Percentiles rank a stretch among this genome's conserved stretches.
Conservation (phyloP, 2,888 invertebrate species). For the Meteorus colon region DNA sequence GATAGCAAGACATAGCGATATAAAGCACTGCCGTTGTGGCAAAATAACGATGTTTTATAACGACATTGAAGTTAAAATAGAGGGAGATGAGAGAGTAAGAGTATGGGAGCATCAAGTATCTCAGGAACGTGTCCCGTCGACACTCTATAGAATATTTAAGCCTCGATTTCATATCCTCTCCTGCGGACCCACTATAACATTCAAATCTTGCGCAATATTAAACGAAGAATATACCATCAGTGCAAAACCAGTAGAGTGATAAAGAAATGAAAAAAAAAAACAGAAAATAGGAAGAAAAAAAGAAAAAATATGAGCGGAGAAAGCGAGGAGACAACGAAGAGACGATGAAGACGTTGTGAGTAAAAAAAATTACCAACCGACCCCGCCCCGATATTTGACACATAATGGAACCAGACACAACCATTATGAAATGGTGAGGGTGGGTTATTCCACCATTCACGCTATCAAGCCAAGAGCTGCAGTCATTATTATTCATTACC, state of each 20-base stretch:
- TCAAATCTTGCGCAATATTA: conserved; percentile 60
- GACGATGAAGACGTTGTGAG: conserved; percentile 52
- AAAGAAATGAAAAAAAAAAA: conserved; percentile 48
- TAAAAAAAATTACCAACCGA: conserved; percentile 60
- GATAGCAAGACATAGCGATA: conserved; percentile 63
- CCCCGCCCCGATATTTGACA: conserved; percentile 62
- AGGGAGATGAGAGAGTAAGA: neutral
- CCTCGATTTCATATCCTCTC: conserved; percentile 71
- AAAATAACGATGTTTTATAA: conserved; percentile 70
- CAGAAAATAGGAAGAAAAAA: conserved; percentile 31
- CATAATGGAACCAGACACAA: conserved; percentile 59
- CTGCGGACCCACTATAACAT: conserved; percentile 49
- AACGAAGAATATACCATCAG: conserved; percentile 55
- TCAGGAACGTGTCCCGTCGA: conserved; percentile 53
- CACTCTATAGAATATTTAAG: conserved; percentile 72
- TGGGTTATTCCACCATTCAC: conserved; percentile 18
- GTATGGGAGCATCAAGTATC: conserved; percentile 35
- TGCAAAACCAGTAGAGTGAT: conserved; percentile 21
- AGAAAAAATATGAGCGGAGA: neutral
- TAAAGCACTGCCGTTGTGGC: conserved; percentile 57
- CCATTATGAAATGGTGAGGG: conserved; percentile 34
- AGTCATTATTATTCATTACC: conserved; percentile 71
- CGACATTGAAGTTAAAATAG: conserved; percentile 62
- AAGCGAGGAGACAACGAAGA: conserved; percentile 17
- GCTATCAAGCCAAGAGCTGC: conserved; percentile 56